Base-by-base conservation (phyloP, 2,113 vertebrate genomes). In the Leuciscus idus region DNA sequence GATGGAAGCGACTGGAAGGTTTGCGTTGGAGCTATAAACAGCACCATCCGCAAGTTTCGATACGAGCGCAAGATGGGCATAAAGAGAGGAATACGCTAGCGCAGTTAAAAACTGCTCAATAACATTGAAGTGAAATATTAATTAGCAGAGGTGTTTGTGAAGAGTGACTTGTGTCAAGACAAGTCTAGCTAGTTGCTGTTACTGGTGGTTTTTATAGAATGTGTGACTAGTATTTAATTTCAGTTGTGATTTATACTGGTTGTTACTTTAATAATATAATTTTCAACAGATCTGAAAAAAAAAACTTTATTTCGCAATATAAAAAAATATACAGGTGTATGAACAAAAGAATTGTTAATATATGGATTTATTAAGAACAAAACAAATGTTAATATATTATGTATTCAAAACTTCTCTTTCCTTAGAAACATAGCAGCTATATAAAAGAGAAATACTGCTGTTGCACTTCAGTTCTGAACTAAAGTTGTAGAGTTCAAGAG, bases 11-110 rank as follows among this genome's bases (percentile, higher is more conserved):
- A 95, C 81, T 97, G 96, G 95, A 95, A 95, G 90, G 89, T 93
- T 0, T 97, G 96, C 0, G 94, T 97, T 55, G 90, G 87, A 13
- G 93, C 94, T 87, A 95, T 97, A 57, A 96, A 96, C 87, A 92
- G 92, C 84, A 91, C 88, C 30, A 95, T 96, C 87, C 91, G 91
- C 43, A 94, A 90, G 68, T 90, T 96, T 76, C 92, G 94, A 39
- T 90, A 92, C 1, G 87, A 93, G 6, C 57, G 85, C 1, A 93
- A 91, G 85, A 90, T 88, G 83, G 85, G 85, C 79, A 88, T 68
- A 62, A 83, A n/a, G 23, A 83, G 72, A 62, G 50, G 21, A 6
- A 83, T 55, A 26, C 48, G 66, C 28, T 72, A 83, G 30, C 2
- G 1, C 7, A 0, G 55, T 36, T 6, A 72, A 23, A 33, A n/a